phyloP scores from a whole-genome alignment of 2,888 invertebrate species.

The Ypsolopha scabrella region DNA sequence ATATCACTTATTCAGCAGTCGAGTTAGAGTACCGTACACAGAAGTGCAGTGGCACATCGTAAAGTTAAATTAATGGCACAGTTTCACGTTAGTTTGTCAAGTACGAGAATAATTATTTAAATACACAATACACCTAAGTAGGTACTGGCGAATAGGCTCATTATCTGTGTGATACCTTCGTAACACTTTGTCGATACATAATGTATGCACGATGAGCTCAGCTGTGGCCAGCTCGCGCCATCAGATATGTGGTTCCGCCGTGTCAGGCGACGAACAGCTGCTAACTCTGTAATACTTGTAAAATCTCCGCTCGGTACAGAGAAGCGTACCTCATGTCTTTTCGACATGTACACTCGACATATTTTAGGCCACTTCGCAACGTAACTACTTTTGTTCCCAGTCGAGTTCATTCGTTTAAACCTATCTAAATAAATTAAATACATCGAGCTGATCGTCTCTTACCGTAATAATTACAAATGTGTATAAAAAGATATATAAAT shows the following conservation, averaged over 20 bases:
- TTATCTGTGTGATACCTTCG: conserved; percentile 25
- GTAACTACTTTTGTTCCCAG: conserved; percentile 60
- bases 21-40: conserved; percentile 38
- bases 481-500: conserved; percentile 68
- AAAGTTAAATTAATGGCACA: conserved; percentile 69
- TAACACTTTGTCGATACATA: conserved; percentile 17
- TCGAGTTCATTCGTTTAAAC: conserved; percentile 55
- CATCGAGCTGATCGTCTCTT: conserved; percentile 48
- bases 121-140: conserved; percentile 27
- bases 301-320: neutral
- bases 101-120: conserved; percentile 42
- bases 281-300: neutral
- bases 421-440: conserved; percentile 65
- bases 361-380: conserved; percentile 54
- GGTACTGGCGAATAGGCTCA: conserved; percentile 29
- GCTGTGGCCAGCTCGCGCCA: neutral
- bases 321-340: conserved; percentile 18
- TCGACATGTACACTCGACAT: conserved; percentile 23
- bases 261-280: neutral
- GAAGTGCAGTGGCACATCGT: conserved; percentile 63
- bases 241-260: neutral
- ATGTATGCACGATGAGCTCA: neutral
- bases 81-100: conserved; percentile 68
- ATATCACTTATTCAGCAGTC: conserved; percentile 67
- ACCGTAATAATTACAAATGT: conserved; percentile 60